Percentiles rank a stretch among this genome's conserved stretches.
Conservation (phyloP, 2,797 vertebrate species). For the Pangasius djambal region DNA sequence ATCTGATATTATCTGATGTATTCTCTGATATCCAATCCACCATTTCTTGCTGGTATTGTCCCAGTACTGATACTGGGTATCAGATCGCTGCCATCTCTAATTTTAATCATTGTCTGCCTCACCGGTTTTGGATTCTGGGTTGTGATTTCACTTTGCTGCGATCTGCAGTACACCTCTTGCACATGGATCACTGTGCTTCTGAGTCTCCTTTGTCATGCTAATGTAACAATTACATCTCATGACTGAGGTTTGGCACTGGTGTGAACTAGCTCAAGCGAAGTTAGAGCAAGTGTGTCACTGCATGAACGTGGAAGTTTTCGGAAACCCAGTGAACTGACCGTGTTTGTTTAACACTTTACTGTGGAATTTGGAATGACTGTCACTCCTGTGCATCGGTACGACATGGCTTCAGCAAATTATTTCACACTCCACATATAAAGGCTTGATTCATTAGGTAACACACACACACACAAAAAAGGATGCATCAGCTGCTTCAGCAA, state of each 20-base stretch:
- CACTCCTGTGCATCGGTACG: neutral
- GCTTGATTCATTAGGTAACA: constrained; percentile 3
- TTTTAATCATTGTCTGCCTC: neutral
- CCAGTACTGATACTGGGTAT: neutral
- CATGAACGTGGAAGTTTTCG: neutral
- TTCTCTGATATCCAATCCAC: too few relatives aligned
- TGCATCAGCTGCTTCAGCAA: neutral
- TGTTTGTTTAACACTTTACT: neutral
- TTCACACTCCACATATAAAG: constrained; percentile 22
- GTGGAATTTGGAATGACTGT: neutral
- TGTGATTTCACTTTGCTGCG: neutral
- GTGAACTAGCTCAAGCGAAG: neutral
- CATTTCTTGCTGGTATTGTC: neutral
- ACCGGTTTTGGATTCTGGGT: neutral
- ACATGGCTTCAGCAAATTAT: neutral
- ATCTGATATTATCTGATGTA: neutral
- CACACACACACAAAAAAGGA: neutral
- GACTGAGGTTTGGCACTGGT: neutral
- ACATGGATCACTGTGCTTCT: neutral
- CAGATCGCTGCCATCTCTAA: neutral
- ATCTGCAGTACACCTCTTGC: neutral
- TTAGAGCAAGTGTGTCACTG: neutral
- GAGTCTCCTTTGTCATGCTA: neutral
- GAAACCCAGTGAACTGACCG: neutral
- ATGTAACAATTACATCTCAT: neutral